A percentile compares a stretch with the other conserved stretches of the same genome.
These are phyloP conservation scores for Antrozous pallidus DNA, from an alignment of 2,797 vertebrate species.

Conservation along the genomic window DNA sequence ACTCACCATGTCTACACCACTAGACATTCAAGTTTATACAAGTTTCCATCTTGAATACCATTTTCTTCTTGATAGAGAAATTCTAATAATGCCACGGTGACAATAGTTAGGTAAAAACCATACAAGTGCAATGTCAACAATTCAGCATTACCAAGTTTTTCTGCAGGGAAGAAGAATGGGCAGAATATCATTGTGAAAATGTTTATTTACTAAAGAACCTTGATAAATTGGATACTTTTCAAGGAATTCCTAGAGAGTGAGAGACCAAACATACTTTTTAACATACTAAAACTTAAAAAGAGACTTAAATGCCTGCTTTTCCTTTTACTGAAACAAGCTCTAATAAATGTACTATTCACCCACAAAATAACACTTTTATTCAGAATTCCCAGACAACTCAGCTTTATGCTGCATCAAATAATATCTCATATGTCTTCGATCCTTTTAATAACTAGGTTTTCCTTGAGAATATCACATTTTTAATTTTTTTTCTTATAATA, in stretches of 20 bases:
- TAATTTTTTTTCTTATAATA: background rate
- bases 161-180: background rate
- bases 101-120: background rate
- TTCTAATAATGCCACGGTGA: slow-evolving; percentile 16
- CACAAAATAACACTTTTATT: slow-evolving; percentile 18
- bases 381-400: background rate
- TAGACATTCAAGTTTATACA: slow-evolving; percentile 13
- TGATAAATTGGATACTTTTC: slow-evolving; percentile 40
- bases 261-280: slow-evolving; percentile 9
- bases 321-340: slow-evolving; percentile 6
- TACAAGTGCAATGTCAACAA: background rate
- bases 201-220: slow-evolving; percentile 35
- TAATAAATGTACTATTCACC: background rate
- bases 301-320: slow-evolving; percentile 12
- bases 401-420: background rate
- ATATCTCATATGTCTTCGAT: background rate
- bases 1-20: background rate
- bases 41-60: background rate
- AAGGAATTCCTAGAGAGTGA: slow-evolving; percentile 43
- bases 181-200: background rate
- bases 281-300: background rate
- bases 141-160: background rate
- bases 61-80: slow-evolving; percentile 29
- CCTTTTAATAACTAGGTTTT: background rate
- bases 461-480: background rate